These are phyloP conservation scores for Micropoecilia bifurca DNA, from an alignment of 2,797 vertebrate genomes.

Conservation along the genomic window DNA sequence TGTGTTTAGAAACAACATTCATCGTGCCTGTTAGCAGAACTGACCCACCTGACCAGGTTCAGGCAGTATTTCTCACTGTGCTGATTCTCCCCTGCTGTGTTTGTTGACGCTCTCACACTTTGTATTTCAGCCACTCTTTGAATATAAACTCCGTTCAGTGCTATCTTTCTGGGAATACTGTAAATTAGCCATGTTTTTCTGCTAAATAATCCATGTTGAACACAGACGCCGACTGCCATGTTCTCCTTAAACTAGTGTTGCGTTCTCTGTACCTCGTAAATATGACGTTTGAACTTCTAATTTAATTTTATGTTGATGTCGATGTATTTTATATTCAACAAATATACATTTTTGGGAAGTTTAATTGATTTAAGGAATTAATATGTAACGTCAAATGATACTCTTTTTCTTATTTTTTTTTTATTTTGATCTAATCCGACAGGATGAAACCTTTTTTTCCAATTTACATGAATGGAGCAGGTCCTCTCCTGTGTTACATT, in stretches of 20 bases:
- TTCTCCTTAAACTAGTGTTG: constrained; percentile 70
- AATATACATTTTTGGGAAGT: not conserved
- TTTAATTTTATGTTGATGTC: not conserved
- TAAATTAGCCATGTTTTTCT: constrained; percentile 30
- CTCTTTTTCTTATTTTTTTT: not conserved
- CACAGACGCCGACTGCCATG: constrained; percentile 70
- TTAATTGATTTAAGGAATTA: too few species aligned
- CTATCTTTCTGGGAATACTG: constrained; percentile 19
- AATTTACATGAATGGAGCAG: not conserved
- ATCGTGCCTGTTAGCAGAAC: not conserved
- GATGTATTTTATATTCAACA: not conserved
- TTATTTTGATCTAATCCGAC: too few species aligned
- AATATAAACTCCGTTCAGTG: constrained; percentile 11
- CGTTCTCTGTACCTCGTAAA: constrained; percentile 5
- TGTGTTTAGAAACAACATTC: not conserved
- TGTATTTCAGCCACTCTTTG: constrained; percentile 41
- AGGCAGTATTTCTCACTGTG: constrained; percentile 76
- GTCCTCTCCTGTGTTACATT: constrained; percentile 8
- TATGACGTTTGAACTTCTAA: accelerated
- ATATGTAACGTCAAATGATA: not conserved
- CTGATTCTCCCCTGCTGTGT: constrained; percentile 32
- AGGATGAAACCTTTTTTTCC: not conserved
- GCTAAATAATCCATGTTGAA: constrained; percentile 54
- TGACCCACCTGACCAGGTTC: constrained; percentile 78
- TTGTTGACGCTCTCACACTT: constrained; percentile 51